Evolutionary conservation across 2,888 invertebrate genomes (phyloP).

Genomic region (Lepidochrysops patricia): DNA sequence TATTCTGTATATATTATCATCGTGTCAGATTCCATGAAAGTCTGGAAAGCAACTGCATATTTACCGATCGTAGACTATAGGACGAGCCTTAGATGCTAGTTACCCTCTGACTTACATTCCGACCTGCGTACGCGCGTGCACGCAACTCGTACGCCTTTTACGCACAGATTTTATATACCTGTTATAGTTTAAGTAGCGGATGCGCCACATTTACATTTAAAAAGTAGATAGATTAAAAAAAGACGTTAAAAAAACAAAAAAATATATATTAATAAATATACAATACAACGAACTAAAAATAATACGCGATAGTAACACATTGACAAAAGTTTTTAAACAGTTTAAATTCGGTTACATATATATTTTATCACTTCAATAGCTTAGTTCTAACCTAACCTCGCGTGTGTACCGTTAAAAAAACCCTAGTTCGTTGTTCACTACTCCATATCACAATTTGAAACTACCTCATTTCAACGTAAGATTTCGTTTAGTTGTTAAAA

Average conservation of each 20-base stretch:
- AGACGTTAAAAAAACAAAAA: constrained; percentile 38
- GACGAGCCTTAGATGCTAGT: constrained; percentile 64
- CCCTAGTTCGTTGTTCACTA: constrained; percentile 39
- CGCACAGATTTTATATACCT: constrained; percentile 45
- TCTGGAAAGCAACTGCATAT: background rate
- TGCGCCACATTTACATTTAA: constrained; percentile 31
- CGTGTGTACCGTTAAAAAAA: background rate
- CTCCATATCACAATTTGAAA: constrained; percentile 71
- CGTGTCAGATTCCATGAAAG: background rate
- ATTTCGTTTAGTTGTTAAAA: constrained; percentile 56
- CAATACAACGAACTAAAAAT: constrained; percentile 65
- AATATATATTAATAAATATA: constrained; percentile 37
- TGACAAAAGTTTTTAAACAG: constrained; percentile 17
- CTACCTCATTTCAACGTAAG: constrained; percentile 72
- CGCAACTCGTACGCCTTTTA: constrained; percentile 17
- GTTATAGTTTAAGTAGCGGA: constrained; percentile 37
- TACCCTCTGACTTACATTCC: constrained; percentile 58
- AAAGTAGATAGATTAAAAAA: constrained; percentile 52
- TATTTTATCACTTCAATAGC: too few relatives aligned
- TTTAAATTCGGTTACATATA: too few relatives aligned
- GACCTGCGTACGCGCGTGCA: constrained; percentile 27
- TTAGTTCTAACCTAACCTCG: background rate
- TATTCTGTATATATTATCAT: too few relatives aligned
- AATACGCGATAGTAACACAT: constrained; percentile 28
- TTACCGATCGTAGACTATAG: background rate